These are phyloP conservation scores for Aplochiton taeniatus DNA, from an alignment of 2,797 vertebrate genomes.

Conservation along the genomic window DNA sequence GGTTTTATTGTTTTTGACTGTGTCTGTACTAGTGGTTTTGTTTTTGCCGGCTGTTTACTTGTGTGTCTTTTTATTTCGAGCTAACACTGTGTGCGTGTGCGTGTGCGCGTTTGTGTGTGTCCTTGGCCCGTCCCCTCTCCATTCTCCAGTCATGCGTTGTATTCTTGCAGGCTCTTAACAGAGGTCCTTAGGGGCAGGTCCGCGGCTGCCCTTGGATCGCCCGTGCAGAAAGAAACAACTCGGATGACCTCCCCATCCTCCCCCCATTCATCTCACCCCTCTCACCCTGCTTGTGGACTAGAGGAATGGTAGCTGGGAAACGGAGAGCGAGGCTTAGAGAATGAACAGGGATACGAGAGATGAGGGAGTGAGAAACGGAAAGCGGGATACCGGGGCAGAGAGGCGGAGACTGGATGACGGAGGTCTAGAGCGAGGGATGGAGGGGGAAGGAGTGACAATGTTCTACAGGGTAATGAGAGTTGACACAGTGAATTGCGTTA, in stretches of 20 bases:
- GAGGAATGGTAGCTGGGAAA: constrained; percentile 17
- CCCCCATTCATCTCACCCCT: neutral
- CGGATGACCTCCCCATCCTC: neutral
- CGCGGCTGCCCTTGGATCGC: constrained; percentile 58
- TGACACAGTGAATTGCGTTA: constrained; percentile 65
- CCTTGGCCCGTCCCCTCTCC: constrained; percentile 51
- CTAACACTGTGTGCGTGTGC: neutral
- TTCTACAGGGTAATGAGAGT: constrained; percentile 59
- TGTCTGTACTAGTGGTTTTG: neutral
- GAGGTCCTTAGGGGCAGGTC: constrained; percentile 61
- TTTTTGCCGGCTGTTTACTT: neutral
- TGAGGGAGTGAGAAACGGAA: no score
- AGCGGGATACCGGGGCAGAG: constrained; percentile 20
- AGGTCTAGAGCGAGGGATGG: constrained; percentile 16
- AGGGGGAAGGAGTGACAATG: constrained; percentile 41
- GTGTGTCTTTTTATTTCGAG: neutral
- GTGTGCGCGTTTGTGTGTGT: constrained; percentile 29
- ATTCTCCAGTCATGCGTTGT: constrained; percentile 59
- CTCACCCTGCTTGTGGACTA: constrained; percentile 6
- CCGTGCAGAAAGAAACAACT: constrained; percentile 60
- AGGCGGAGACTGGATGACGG: neutral
- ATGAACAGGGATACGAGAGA: no score
- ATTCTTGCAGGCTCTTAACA: constrained; percentile 59
- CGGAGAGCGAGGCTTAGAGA: constrained; percentile 27
- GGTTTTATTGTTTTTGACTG: neutral